Percentiles rank a stretch among this genome's conserved stretches.
phyloP scores from a whole-genome alignment of 2,797 vertebrate genomes.

The Taenioides sp. region DNA sequence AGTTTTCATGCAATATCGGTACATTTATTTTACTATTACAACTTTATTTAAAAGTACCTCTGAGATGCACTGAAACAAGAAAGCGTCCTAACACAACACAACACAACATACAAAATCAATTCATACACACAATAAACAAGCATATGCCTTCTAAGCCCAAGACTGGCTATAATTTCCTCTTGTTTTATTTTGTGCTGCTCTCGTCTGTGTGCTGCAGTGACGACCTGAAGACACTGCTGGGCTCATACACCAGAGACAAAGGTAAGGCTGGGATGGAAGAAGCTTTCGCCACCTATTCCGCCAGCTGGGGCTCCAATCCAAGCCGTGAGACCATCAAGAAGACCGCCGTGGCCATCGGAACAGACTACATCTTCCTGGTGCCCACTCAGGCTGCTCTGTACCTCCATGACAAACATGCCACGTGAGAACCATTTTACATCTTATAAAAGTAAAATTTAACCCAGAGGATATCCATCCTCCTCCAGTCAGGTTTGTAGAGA shows the following conservation, averaged over 20 bases:
- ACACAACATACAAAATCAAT: too few relatives aligned
- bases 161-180: too few relatives aligned
- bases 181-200: neutral
- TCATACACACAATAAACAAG: too few relatives aligned
- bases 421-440: conserved; percentile 67
- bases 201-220: conserved; percentile 61
- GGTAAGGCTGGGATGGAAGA: conserved; percentile 63
- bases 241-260: conserved; percentile 73
- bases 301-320: conserved; percentile 73
- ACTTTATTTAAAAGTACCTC: too few relatives aligned
- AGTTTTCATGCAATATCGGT: too few relatives aligned
- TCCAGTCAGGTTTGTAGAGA: too few relatives aligned
- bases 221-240: conserved; percentile 74
- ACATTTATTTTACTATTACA: too few relatives aligned
- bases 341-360: conserved; percentile 81
- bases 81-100: too few relatives aligned
- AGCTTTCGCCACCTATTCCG: conserved; percentile 76
- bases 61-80: too few relatives aligned
- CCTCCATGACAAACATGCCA: conserved; percentile 80
- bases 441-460: neutral
- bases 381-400: conserved; percentile 83
- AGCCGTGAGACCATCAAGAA: conserved; percentile 78
- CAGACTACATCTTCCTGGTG: conserved; percentile 88
- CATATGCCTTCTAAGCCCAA: too few relatives aligned
- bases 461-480: too few relatives aligned